phyloP scores from a whole-genome alignment of 2,888 invertebrate species.

The Thecophora atra region DNA sequence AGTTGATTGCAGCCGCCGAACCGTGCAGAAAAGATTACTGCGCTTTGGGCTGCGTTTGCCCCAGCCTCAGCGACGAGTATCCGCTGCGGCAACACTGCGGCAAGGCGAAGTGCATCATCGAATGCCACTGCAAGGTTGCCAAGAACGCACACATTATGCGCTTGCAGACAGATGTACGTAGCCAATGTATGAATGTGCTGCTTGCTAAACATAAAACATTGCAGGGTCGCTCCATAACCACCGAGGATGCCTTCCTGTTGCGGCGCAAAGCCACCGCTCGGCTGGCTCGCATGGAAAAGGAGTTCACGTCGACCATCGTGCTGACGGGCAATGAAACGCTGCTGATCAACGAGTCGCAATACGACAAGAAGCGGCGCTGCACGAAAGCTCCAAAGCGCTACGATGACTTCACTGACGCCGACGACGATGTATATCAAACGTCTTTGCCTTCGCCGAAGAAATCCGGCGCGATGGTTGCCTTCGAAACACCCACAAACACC shows the following conservation, averaged over 20 bases:
- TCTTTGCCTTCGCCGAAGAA: constrained; percentile 38
- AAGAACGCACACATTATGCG: constrained; percentile 58
- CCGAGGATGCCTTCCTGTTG: constrained; percentile 63
- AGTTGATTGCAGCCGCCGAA: constrained; percentile 48
- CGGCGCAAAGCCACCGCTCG: constrained; percentile 66
- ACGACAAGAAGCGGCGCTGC: constrained; percentile 68
- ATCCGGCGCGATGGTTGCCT: constrained; percentile 40
- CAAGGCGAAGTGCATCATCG: constrained; percentile 65
- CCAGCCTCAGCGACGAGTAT: constrained; percentile 68
- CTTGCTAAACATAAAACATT: not conserved
- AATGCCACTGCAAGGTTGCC: constrained; percentile 66
- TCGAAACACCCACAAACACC: constrained; percentile 35
- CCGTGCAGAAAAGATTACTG: constrained; percentile 71
- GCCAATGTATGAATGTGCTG: not conserved
- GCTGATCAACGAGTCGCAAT: constrained; percentile 69
- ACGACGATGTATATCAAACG: constrained; percentile 46
- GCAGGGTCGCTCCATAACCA: constrained; percentile 59
- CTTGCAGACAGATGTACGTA: constrained; percentile 60
- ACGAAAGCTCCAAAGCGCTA: constrained; percentile 73
- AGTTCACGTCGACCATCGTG: constrained; percentile 78
- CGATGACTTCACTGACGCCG: constrained; percentile 66
- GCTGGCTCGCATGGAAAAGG: constrained; percentile 75
- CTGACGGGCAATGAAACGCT: constrained; percentile 73
- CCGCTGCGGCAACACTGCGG: constrained; percentile 72
- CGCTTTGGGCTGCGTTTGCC: constrained; percentile 74